These are phyloP conservation scores for Drosophila arawakana DNA, from an alignment of 1,140 invertebrate species.

Conservation along the genomic window DNA sequence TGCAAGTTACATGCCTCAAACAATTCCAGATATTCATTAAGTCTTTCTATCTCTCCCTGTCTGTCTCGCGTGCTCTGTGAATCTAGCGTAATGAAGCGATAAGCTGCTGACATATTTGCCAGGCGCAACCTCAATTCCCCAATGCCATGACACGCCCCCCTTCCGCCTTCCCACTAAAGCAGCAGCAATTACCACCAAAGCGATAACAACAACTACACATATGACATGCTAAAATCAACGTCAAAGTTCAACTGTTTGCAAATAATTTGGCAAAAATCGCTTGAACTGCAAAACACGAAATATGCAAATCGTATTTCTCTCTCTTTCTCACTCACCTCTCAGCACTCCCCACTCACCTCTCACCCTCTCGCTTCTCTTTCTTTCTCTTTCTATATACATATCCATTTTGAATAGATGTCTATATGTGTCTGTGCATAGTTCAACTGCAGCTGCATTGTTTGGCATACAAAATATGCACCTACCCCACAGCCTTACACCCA, in stretches of 20 bases:
- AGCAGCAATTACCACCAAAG: conserved; percentile 57
- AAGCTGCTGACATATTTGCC: conserved; percentile 75
- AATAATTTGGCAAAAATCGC: conserved; percentile 77
- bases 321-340: conserved; percentile 3
- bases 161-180: neutral
- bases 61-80: conserved; percentile 44
- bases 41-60: conserved; percentile 26
- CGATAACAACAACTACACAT: conserved; percentile 28
- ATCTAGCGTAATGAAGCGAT: conserved; percentile 74
- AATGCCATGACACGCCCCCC: conserved; percentile 3
- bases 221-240: conserved; percentile 71
- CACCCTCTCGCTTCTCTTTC: neutral
- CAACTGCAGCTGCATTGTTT: conserved; percentile 71
- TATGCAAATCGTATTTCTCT: conserved; percentile 23
- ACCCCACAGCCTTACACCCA: conserved; percentile 4
- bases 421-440: conserved; percentile 39
- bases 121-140: conserved; percentile 67
- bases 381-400: neutral
- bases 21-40: conserved; percentile 68
- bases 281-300: conserved; percentile 51
- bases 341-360: too few species aligned
- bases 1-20: conserved; percentile 47
- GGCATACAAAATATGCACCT: conserved; percentile 47
- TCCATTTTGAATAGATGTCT: conserved; percentile 21
- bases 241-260: conserved; percentile 76